Evolutionary conservation across 2,888 invertebrate species (phyloP).

Genomic region (Dermolepida albohirtum): DNA sequence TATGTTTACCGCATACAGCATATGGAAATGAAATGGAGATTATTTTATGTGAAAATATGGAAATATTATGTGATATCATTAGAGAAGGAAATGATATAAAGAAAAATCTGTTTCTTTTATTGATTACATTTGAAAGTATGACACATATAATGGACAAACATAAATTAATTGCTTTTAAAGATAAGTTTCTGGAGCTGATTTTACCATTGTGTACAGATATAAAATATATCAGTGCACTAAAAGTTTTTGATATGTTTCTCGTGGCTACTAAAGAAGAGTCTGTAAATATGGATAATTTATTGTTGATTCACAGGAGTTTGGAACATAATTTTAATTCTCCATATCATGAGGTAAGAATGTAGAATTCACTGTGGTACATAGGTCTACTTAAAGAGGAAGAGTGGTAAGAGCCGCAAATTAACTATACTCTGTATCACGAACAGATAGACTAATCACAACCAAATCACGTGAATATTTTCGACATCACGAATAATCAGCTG

Average conservation of each 20-base stretch:
- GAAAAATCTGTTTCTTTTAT: conserved; percentile 68
- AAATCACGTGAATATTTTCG: too few relatives aligned
- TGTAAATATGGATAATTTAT: conserved; percentile 64
- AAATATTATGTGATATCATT: conserved; percentile 34
- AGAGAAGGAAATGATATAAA: conserved; percentile 29
- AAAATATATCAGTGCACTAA: conserved; percentile 67
- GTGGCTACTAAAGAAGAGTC: conserved; percentile 66
- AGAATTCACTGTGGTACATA: too few relatives aligned
- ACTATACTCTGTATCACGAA: too few relatives aligned
- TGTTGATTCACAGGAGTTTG: conserved; percentile 68
- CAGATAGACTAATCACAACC: too few relatives aligned
- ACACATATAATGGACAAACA: conserved; percentile 70
- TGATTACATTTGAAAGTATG: conserved; percentile 70
- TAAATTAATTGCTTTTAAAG: conserved; percentile 58
- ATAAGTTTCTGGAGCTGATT: conserved; percentile 64
- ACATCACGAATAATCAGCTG: too few relatives aligned
- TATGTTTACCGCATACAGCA: conserved; percentile 70
- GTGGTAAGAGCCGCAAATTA: too few relatives aligned
- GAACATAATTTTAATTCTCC: conserved; percentile 76
- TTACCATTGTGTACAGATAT: conserved; percentile 66
- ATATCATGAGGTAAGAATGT: conserved; percentile 74
- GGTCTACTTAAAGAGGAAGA: too few relatives aligned
- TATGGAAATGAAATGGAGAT: conserved; percentile 57
- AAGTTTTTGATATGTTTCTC: conserved; percentile 69
- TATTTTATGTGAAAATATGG: conserved; percentile 49